Base-by-base conservation (phyloP, 2,113 vertebrate species). In the Zingel zingel region DNA sequence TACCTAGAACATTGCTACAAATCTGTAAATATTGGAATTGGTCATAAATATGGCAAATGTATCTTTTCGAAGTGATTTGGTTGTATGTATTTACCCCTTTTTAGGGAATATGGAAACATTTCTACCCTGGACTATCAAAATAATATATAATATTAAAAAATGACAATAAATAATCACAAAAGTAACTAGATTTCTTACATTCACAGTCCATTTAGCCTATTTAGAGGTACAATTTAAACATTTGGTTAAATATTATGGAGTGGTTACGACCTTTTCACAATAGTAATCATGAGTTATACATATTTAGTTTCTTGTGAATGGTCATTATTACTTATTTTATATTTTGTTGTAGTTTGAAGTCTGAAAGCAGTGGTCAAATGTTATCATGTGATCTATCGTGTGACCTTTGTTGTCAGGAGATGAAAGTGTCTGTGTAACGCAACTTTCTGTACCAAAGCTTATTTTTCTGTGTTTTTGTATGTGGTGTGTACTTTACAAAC, bases 321-420 rank as follows among this genome's bases (percentile, higher is more conserved):
- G 12, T 57, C 0, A 19, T 51, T 57, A 50, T 76, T 56, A 69
- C 14, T 77, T 33, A 36, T 11, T 30, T 43, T 30, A 33, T 71
- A 11, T 73, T 84, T 47, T 39, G 39, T 53, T 56, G 13, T 54
- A 62, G 27, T 54, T 39, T 19, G 12, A 69, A 59, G 68, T 83
- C 23, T 74, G 5, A 68, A 83, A 25, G 85, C 70, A 89, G 23
- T 77, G 89, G 87, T 94, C 84, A 85, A 74, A 83, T 84, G 86
- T 91, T 92, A 93, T 92, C 91, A 90, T 93, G 94, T 90, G 90
- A 94, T 87, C 90, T 92, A 91, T 92, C 74, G 90, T 88, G 77
- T 89, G 89, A 89, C 92, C 89, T 88, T 82, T 72, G 82, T 87
- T 88, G 83, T 86, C 65, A 82, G 79, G 59, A 83, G 73, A 83